Base-by-base conservation (phyloP, 2,888 invertebrate species). In the Eristalis arbustorum region DNA sequence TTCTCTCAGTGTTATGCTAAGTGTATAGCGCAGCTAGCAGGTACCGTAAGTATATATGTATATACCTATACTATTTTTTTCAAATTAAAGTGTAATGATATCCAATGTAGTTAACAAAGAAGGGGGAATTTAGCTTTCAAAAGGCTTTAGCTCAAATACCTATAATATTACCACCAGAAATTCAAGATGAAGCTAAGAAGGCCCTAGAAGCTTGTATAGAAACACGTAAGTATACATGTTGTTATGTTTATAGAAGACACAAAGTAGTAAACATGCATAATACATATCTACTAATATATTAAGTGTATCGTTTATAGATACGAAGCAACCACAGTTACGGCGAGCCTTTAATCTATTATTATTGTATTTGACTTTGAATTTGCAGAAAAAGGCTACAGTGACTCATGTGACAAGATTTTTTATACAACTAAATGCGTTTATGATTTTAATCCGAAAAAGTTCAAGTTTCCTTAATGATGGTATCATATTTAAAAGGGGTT, bases 1-100 rank as follows among this genome's bases (percentile, higher is more conserved):
- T 22, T 18, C 18, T 49, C 18, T 49, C 49, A 92, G 92, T 92
- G 92, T 88, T 92, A 92, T 67, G 89, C 90, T 3, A 90, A 89
- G 78, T 92, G 92, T 73, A 82, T 92, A 61, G 91, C 91, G 5
- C 91, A 91, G 62, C 83, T 92, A 87, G 90, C 91, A 6, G 92
- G 92, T 31, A 91, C 91, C 67, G 89, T 91, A 89, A 90, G 90
- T 90, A 72, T 49, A 72, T 18, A 34, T 14, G n/a, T 18, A 22
- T 61, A 59, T 61, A 59, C 22, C 11, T 40, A 71, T 64, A 18
- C 22, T 13, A 68, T 56, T 69, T 28, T 56, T 31, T 59, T 23
- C 34, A 4, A 2, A 10, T 10, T 28, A 22, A 23, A 23, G 1
- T 64, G 3, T 28, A 8, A 49, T n/a, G 18, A 59, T 37, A 1